phyloP scores from a whole-genome alignment of 2,113 vertebrate genomes.

The Poeciliopsis turrubarensis region DNA sequence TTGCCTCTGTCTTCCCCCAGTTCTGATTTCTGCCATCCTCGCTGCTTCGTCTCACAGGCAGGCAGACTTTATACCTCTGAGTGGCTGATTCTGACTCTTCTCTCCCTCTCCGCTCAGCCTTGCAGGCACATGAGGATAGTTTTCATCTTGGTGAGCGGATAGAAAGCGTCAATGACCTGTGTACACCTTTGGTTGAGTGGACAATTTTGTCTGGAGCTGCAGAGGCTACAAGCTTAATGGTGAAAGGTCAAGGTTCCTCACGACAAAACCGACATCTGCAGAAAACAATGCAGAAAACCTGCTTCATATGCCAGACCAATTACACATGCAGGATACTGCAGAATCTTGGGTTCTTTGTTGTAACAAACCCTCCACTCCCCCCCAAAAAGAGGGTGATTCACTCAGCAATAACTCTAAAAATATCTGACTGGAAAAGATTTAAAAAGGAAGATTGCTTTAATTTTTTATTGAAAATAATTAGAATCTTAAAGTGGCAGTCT shows the following conservation, averaged over 20 bases:
- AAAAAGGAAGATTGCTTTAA: too few species aligned
- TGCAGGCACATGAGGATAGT: conserved; percentile 59
- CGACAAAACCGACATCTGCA: conserved; percentile 63
- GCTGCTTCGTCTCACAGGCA: conserved; percentile 28
- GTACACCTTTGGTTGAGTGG: conserved; percentile 65
- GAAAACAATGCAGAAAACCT: conserved; percentile 39
- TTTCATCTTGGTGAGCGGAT: conserved; percentile 66
- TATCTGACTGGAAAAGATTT: too few species aligned
- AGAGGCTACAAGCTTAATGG: conserved; percentile 50
- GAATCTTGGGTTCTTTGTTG: not conserved
- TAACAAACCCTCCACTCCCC: too few species aligned
- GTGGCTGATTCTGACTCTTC: conserved; percentile 3
- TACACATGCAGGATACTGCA: not conserved
- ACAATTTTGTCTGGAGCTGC: conserved; percentile 60
- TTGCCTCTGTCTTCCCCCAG: conserved; percentile 55
- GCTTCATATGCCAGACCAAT: conserved; percentile 34
- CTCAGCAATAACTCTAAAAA: too few species aligned
- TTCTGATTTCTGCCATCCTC: conserved; percentile 35
- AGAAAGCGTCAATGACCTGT: conserved; percentile 74
- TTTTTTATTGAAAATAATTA: too few species aligned
- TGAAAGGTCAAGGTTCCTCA: conserved; percentile 59
- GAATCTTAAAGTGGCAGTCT: too few species aligned
- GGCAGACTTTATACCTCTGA: conserved; percentile 35
- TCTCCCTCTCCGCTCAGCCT: conserved; percentile 44
- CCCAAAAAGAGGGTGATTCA: too few species aligned